These are phyloP conservation scores for Minunthozetes semirufus DNA, from an alignment of 2,888 invertebrate species.

Conservation along the genomic window DNA sequence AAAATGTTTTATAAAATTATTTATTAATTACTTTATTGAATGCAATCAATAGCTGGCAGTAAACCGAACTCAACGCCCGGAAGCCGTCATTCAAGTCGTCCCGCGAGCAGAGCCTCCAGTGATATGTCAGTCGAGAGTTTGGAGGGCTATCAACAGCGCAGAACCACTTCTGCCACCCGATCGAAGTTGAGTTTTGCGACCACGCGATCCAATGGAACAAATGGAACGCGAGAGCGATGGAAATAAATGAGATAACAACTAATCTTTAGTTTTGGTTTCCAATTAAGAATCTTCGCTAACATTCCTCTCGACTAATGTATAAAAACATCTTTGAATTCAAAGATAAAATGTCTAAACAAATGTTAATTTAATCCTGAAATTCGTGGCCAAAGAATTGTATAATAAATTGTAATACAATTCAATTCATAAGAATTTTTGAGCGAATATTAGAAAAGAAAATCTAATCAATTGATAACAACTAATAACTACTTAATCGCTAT, in stretches of 20 bases:
- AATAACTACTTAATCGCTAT: too few species aligned
- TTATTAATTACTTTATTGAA: constrained; percentile 23
- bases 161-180: background rate
- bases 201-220: constrained; percentile 9
- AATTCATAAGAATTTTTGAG: too few species aligned
- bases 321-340: background rate
- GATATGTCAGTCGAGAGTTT: constrained; percentile 55
- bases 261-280: too few species aligned
- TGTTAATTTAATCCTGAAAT: too few species aligned
- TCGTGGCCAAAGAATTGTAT: too few species aligned
- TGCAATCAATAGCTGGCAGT: constrained; percentile 54
- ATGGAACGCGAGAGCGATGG: constrained; percentile 2
- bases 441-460: too few species aligned
- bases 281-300: background rate
- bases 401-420: too few species aligned
- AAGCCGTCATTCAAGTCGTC: constrained; percentile 60
- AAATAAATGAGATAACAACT: background rate
- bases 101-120: constrained; percentile 86
- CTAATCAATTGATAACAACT: too few species aligned
- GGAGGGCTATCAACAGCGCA: constrained; percentile 35
- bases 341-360: background rate
- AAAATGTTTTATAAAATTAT: background rate
- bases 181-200: background rate
- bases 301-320: background rate
- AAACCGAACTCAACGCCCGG: constrained; percentile 57